Conservation (phyloP, 2,797 vertebrate genomes). For the Lophotriccus pileatus region DNA sequence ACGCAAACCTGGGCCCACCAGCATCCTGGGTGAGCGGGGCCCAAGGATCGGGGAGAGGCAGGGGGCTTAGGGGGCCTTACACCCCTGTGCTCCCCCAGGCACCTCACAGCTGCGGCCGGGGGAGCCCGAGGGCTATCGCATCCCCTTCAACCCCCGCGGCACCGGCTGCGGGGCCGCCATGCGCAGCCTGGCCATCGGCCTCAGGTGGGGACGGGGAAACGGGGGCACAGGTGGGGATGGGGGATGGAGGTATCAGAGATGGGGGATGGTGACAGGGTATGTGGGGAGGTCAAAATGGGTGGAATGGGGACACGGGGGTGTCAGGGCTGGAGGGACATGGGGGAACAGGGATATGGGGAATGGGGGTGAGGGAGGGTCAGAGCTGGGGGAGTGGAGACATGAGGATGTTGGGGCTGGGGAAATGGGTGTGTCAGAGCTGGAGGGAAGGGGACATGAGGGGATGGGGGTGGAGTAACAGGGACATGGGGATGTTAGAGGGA, state of each 20-base stretch:
- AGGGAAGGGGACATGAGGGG: neutral
- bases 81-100: neutral
- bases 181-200: conserved; percentile 41
- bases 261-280: neutral
- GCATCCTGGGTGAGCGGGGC: conserved; percentile 14
- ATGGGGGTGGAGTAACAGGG: neutral
- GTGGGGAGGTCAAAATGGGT: neutral
- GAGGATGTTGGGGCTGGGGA: neutral
- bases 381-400: neutral
- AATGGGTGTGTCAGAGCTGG: neutral
- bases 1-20: conserved; percentile 30
- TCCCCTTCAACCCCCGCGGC: conserved; percentile 10
- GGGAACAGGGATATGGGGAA: neutral
- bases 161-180: conserved; percentile 4
- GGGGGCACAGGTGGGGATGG: fast-evolving
- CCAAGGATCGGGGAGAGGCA: fast-evolving
- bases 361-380: neutral
- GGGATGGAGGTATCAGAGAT: neutral
- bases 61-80: neutral
- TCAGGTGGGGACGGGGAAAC: neutral
- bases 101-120: conserved; percentile 21
- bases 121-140: neutral
- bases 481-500: neutral
- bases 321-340: neutral
- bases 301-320: neutral